Evolutionary conservation across 2,113 vertebrate genomes (phyloP).

Genomic region (Connochaetes taurinus): DNA sequence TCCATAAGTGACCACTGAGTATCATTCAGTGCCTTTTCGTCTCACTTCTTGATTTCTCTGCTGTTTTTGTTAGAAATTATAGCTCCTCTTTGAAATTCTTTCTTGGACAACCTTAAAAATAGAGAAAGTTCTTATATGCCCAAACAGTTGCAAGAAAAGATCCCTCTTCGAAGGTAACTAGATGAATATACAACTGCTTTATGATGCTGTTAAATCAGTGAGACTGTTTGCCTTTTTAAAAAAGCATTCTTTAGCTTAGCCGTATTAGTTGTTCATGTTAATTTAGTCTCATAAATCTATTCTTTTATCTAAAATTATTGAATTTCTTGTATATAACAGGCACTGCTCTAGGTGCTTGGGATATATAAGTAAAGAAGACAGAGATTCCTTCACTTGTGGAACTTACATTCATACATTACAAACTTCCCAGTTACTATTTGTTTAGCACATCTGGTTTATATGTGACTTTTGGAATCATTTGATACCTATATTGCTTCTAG

Average conservation of each 20-base stretch:
- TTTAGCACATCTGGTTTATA: background rate
- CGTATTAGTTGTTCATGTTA: background rate
- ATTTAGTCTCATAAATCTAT: slow-evolving; percentile 9
- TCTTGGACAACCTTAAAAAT: background rate
- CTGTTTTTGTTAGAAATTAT: background rate
- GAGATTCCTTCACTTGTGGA: background rate
- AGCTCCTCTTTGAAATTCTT: background rate
- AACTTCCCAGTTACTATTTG: background rate
- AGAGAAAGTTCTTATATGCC: background rate
- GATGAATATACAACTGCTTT: background rate
- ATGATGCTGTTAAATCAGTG: background rate
- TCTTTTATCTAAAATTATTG: background rate
- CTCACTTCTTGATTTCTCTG: background rate
- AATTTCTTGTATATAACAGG: background rate
- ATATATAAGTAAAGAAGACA: background rate
- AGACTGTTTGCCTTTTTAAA: background rate
- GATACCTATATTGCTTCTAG: background rate
- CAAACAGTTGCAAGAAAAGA: background rate
- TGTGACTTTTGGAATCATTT: background rate
- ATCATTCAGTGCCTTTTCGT: background rate
- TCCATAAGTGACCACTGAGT: background rate
- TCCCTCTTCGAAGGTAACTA: background rate
- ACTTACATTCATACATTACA: background rate
- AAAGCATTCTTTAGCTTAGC: background rate
- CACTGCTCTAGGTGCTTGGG: background rate